Base-by-base conservation (phyloP, 2,797 vertebrate genomes). In the Crocodylus rhombifer region DNA sequence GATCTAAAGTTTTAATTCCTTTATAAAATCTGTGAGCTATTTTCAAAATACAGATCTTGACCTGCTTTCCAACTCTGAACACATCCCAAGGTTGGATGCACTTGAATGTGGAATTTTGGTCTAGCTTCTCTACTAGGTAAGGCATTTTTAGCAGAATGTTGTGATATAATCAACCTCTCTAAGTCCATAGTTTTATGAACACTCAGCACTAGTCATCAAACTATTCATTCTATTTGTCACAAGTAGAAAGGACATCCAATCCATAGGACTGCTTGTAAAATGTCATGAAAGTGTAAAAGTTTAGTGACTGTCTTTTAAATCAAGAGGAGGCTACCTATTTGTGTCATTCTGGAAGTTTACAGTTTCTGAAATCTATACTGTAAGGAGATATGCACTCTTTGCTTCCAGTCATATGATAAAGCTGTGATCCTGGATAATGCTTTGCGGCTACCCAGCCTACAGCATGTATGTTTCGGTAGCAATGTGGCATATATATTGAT, bases 271-370 rank as follows among this genome's bases (percentile, higher is more conserved):
- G 63, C 74, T 93, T 0, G 0, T 89, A 9, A 2, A 84, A 76
- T 87, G 57, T 67, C 91, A 87, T 1, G 0, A 80, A 83, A 94
- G 90, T 87, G 65, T 1, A 3, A 94, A 91, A 80, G 77, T 79
- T 56, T 20, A 21, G 88, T 55, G 67, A 90, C 73, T 91, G n/a
- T 80, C 90, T 42, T 64, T 85, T 87, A 84, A 90, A 90, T 73
- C 61, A 82, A 84, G 88, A 60, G 61, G 61, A 30, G 80, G 7
- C 64, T 82, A 82, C 76, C 63, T 60, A 65, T 82, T 74, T 36
- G 12, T 69, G 33, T 20, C 18, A 78, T 74, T 67, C 28, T 85
- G 88, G 84, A 14, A 67, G 88, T 60, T 88, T 94, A 88, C 89
- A 62, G 11, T 87, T 73, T 63, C 80, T 90, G 92, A 77, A 87